These are phyloP conservation scores for Hyles euphorbiae DNA, from an alignment of 1,140 invertebrate species.

Conservation along the genomic window DNA sequence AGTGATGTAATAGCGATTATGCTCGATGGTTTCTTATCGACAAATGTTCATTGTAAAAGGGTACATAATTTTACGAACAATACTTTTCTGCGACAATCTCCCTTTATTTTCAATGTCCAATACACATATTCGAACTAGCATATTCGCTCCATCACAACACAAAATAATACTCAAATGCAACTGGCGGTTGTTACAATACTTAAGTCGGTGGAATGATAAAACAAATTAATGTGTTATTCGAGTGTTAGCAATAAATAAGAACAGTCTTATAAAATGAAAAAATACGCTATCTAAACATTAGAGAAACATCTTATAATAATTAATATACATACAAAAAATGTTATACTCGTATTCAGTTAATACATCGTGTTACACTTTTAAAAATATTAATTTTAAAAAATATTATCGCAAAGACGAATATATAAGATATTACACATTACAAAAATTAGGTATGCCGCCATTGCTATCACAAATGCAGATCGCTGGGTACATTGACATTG, in stretches of 20 bases:
- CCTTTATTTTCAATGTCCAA: too few relatives aligned
- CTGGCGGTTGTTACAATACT: conserved; percentile 44
- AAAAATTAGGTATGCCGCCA: conserved; percentile 13
- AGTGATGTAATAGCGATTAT: conserved; percentile 2
- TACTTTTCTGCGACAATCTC: too few relatives aligned
- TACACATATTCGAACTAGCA: neutral
- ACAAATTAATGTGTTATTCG: conserved; percentile 41
- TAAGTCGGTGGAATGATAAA: conserved; percentile 68
- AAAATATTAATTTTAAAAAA: conserved; percentile 29
- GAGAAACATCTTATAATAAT: conserved; percentile 35
- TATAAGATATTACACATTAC: conserved; percentile 17
- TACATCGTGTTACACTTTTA: conserved; percentile 43
- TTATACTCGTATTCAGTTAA: conserved; percentile 11
- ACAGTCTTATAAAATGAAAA: conserved; percentile 63
- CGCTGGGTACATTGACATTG: neutral
- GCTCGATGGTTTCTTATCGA: neutral
- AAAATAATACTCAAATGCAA: conserved; percentile 54
- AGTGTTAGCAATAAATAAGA: conserved; percentile 47
- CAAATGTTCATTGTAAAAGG: neutral
- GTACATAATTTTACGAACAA: too few relatives aligned
- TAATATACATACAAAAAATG: conserved; percentile 25
- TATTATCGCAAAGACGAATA: conserved; percentile 17
- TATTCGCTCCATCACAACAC: neutral
- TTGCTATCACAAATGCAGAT: conserved; percentile 23
- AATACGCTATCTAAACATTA: conserved; percentile 32